Evolutionary conservation across 1,140 invertebrate genomes (phyloP), one percentile per base, ranked within the genome.

Genomic region (Hesperophylax magnus): DNA sequence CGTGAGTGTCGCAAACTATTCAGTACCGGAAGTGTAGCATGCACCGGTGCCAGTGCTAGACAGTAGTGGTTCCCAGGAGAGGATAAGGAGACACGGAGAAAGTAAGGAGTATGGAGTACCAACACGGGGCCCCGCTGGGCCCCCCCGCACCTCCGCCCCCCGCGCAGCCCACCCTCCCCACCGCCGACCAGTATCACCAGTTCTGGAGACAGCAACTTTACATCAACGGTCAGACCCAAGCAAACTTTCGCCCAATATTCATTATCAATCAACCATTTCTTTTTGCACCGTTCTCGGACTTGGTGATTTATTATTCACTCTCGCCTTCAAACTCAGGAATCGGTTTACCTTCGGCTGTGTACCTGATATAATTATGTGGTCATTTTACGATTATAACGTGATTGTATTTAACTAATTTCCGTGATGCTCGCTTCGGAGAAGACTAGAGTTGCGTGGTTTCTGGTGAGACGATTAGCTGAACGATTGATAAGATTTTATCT

Each of bases 141-240:
- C 86, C 88, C 77, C 86, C 89, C 82, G 87, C 88, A 4, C 88
- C 87, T 76, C 86, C 88, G 71, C 89, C 88, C 74, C 88, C 88
- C 82, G 85, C 82, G 34, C 90, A 90, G 84, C 87, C 87, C 52
- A 89, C 91, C 78, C 89, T 91, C 81, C 87, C 90, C 67, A 88
- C 90, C 79, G 91, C 91, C 89, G 90, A 88, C 84, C 90, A 92
- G 86, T 92, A 92, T 85, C 91, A 89, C 81, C 88, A 92, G 86
- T 89, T 92, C 82, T 92, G 91, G 91, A 91, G 91, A 82, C 91
- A 92, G 85, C 91, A 92, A 86, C 91, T 92, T 84, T 92, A 91
- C 85, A 91, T 92, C 86, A 92, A 92, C 86, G 91, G 91, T 92
- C 91, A 88, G 89, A 39, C 56, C 39, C 15, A n/a, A 20, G 65